Conservation (phyloP, 2,113 vertebrate genomes). For the Austrofundulus limnaeus region DNA sequence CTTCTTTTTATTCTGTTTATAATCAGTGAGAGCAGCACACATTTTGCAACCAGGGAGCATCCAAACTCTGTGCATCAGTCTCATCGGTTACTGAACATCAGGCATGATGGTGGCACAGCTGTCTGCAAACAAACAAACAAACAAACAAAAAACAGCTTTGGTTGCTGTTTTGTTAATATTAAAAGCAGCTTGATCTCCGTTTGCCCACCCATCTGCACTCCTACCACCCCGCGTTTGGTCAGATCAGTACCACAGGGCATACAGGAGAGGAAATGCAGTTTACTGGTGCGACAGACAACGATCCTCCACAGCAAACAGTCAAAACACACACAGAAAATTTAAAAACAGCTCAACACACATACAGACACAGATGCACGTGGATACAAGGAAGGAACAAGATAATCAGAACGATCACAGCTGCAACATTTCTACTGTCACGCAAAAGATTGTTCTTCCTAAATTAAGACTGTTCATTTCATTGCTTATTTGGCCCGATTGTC, state of each 20-base stretch:
- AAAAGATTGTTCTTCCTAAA: no score
- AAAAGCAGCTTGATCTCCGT: conserved; percentile 33
- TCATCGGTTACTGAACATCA: conserved; percentile 29
- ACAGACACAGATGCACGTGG: conserved; percentile 43
- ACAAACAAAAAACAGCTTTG: conserved; percentile 16
- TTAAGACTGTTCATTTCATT: conserved; percentile 58
- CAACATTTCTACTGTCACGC: conserved; percentile 22
- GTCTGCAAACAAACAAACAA: no score
- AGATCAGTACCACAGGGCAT: conserved; percentile 30
- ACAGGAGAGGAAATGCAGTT: conserved; percentile 51
- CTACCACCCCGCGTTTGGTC: conserved; percentile 44
- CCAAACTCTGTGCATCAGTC: conserved; percentile 7
- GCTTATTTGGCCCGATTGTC: conserved; percentile 16
- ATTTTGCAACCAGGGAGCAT: conserved; percentile 51
- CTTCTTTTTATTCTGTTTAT: conserved; percentile 66
- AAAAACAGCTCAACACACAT: conserved; percentile 31
- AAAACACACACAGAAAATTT: conserved; percentile 14
- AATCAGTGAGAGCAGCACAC: conserved; percentile 63
- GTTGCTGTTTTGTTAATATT: conserved; percentile 15
- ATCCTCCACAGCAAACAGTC: conserved; percentile 22
- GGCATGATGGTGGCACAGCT: conserved; percentile 20
- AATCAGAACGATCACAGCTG: conserved; percentile 41
- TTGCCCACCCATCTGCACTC: conserved; percentile 16
- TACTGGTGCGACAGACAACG: conserved; percentile 41
- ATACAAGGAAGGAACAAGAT: conserved; percentile 20